phyloP scores from a whole-genome alignment of 2,888 invertebrate species.

The Hydrotaea cyrtoneurina region DNA sequence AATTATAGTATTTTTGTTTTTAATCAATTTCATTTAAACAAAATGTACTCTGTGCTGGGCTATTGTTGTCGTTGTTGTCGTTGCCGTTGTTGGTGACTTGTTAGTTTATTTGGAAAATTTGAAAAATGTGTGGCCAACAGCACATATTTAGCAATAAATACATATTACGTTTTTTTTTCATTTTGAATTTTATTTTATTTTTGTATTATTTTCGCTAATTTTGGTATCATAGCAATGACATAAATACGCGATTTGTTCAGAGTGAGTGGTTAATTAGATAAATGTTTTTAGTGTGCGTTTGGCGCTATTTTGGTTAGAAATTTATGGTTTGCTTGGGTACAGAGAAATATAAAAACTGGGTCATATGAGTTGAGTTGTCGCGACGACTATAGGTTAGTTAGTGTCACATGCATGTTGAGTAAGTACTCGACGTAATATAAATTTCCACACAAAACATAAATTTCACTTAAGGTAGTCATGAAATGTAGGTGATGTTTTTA shows the following conservation, averaged over 20 bases:
- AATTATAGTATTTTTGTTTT: not conserved
- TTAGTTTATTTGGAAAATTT: conserved; percentile 26
- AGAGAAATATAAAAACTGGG: no score
- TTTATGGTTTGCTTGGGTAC: no score
- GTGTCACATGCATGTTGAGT: no score
- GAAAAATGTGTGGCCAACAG: conserved; percentile 1
- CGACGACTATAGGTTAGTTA: no score
- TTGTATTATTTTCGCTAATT: not conserved
- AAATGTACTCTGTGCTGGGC: not conserved
- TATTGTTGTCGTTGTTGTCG: not conserved
- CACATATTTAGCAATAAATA: conserved; percentile 23
- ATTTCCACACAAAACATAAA: no score
- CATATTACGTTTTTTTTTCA: conserved; percentile 2
- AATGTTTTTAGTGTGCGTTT: not conserved
- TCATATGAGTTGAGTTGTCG: no score
- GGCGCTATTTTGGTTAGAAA: no score
- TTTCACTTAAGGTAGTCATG: no score
- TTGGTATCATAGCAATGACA: conserved; percentile 47
- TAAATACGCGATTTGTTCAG: conserved; percentile 37
- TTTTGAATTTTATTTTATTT: not conserved
- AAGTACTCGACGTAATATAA: no score
- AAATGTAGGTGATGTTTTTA: no score
- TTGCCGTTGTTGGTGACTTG: not conserved
- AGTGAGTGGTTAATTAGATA: not conserved
- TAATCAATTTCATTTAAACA: conserved; percentile 11